Evolutionary conservation across 2,113 vertebrate genomes (phyloP), one percentile per base, ranked within the genome.

Genomic region (Chaenogobius annularis): DNA sequence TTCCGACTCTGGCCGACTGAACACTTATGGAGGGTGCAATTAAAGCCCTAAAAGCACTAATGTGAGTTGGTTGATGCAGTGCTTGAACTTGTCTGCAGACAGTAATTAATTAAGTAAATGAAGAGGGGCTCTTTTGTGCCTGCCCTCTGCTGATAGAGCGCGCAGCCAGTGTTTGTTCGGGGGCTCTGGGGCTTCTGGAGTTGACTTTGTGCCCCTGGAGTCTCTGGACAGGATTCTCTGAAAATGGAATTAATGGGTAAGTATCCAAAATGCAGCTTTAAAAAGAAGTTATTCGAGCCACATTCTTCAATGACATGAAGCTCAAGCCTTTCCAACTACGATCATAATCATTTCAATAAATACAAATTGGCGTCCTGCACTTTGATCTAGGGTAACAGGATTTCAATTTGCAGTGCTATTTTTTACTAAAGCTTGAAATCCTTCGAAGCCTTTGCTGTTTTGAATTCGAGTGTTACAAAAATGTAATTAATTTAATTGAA

Each of bases 91-190:
- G 31, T 61, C 70, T 65, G 73, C 68, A 79, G 75, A 66, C 37
- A 46, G 81, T 78, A 79, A 78, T 85, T 80, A 83, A 87, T 81
- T 71, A 78, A 70, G 75, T 82, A 73, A 83, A 85, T 87, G 70
- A 85, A 85, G 78, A 74, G 65, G 69, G 68, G 71, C 78, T 73
- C 75, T 79, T 20, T 0, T 75, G 73, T 65, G 71, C 62, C 76
- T 68, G 80, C 44, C 68, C 73, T 40, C 43, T 22, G 15, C 62
- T 69, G 77, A 77, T 67, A 43, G 70, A 77, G 69, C n/a, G 67
- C 54, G 76, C 73, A 59, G 40, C 40, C 69, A 79, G 77, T 63
- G 69, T 79, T 79, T 73, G 72, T 70, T 44, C 71, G 78, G 43
- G 19, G 66, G 70, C 64, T 48, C 55, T 58, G 17, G 75, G n/a